These are phyloP conservation scores for Lutjanus argentimaculatus DNA, from an alignment of 2,797 vertebrate species.

Conservation along the genomic window DNA sequence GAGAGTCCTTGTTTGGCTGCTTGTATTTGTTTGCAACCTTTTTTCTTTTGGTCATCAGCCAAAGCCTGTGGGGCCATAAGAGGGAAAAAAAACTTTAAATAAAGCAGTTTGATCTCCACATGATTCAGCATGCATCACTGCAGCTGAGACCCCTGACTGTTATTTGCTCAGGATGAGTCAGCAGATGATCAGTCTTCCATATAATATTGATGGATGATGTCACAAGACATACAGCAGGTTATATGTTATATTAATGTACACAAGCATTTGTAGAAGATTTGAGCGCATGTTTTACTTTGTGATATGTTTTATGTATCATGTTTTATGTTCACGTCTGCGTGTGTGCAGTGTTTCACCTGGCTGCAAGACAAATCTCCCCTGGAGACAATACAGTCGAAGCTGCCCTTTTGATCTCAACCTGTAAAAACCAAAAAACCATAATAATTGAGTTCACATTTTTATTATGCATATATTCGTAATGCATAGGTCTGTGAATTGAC, in stretches of 20 bases:
- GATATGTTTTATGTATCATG: not conserved
- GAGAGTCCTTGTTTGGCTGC: not conserved
- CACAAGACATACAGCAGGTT: not conserved
- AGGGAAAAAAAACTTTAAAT: not conserved
- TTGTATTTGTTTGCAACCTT: not conserved
- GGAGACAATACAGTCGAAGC: not conserved
- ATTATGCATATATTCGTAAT: not conserved
- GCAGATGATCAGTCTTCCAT: not conserved
- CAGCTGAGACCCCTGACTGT: not conserved
- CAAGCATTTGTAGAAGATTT: not conserved
- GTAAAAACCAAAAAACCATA: not conserved
- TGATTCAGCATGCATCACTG: not conserved
- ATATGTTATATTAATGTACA: not conserved
- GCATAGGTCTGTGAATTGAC: not conserved
- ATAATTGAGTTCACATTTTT: not conserved
- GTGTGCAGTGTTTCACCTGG: not conserved
- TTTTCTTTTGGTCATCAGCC: conserved; percentile 1
- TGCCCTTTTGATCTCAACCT: not conserved
- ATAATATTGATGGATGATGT: not conserved
- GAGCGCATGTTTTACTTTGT: too few relatives aligned
- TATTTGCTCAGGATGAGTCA: not conserved
- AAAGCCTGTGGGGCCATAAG: not conserved
- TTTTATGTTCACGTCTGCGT: not conserved
- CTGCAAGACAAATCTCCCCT: not conserved
- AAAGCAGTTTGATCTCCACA: not conserved